Evolutionary conservation across 2,888 invertebrate genomes (phyloP), one percentile per base, ranked within the genome.

Genomic region (Diadegma fenestrale): DNA sequence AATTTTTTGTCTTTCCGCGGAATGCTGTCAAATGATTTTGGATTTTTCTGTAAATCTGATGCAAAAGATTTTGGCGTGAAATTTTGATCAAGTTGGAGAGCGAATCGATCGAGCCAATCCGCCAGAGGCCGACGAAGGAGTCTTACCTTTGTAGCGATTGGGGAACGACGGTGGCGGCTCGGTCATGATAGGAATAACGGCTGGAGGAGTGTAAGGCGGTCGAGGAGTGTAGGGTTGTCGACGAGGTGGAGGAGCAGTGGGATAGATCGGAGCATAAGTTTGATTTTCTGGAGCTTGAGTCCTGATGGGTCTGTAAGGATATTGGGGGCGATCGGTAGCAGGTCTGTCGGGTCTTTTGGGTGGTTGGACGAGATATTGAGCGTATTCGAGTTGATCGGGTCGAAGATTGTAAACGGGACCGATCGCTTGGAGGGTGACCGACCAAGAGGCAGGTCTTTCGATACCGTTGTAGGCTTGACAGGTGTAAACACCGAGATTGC

Each of bases 401-500:
- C 94, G 94, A 17, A 94, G 91, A 43, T 95, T 95, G 86, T 95
- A 94, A n/a, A 96, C 96, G 0, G 97, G 96, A 22, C 96, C 96
- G 87, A 96, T 94, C 0, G 97, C 97, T 90, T 96, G 96, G 17
- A 98, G 95, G 0, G 95, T 95, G 8, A 97, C 95, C 17, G 96
- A 95, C 96, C 97, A 97, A 68, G 97, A 96, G 0, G 97, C 97
- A 6, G 98, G 96, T 88, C 96, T 96, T 14, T 96, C 97, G 10
- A 96, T 92, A 2, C 97, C 98, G 92, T 98, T 98, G 94, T 97
- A 98, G 5, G 98, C 98, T 91, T 97, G 97, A 92, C 99, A 99
- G 7, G 97, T 97, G 94, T 99, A 99, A 72, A 96, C 95, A 5
- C 98, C 99, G 76, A 98, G 95, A 90, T 97, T 97, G 7, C 96